Base-by-base conservation (phyloP, 2,797 vertebrate species). In the Phrynocephalus forsythii region DNA sequence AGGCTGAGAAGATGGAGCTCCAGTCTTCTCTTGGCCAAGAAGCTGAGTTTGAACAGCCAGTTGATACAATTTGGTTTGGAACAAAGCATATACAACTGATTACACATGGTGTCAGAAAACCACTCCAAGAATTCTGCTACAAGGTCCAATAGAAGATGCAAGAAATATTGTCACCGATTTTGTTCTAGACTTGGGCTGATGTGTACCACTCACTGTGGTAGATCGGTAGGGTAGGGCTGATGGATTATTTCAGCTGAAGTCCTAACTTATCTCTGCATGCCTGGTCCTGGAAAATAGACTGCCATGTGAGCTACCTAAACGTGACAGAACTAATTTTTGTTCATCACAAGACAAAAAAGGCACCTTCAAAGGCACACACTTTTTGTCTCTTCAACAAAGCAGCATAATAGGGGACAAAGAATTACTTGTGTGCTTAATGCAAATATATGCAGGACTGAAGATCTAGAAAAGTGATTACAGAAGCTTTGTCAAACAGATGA, bases 391-490 rank as follows among this genome's bases (percentile, higher is more conserved):
- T 77, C 88, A 79, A 48, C 8, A n/a, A 87, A 20, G 85, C 86
- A 76, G 22, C 22, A 44, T 15, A 78, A 16, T 2, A 82, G 92
- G 72, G 22, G 89, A 71, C 15, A 80, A 85, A 86, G 66, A 89
- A 92, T 82, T 82, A 88, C 38, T 3, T 63, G 77, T 48, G 75
- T 78, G 9, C 60, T 86, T 91, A 89, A 91, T 8, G 13, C 30
- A 86, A 68, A 85, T 83, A 79, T 44, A 86, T 5, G 75, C 85
- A 87, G 13, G 24, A 79, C 20, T 50, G 85, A 50, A 60, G 50
- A 73, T 73, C 88, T 87, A 10, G 86, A 92, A 84, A 9, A 60
- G 60, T 44, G 52, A 93, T 26, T 69, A 52, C 3, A 44, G 67
- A 93, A 85, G n/a, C 72, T 81, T 50, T 79, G 52, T 2, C 72